phyloP scores from a whole-genome alignment of 2,797 vertebrate genomes.

The Gobionotothen gibberifrons region DNA sequence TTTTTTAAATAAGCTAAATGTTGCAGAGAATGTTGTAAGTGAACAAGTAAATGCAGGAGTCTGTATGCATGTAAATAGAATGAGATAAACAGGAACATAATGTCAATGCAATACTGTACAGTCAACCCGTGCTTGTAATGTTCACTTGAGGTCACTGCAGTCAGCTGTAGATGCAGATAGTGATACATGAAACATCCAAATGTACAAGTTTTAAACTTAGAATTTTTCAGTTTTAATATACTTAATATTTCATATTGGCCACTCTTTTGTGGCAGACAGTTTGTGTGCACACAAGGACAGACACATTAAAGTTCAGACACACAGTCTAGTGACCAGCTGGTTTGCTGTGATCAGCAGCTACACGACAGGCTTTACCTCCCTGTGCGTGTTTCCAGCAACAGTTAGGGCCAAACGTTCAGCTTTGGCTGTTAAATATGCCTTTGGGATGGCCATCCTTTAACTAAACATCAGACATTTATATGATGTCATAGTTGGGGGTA shows the following conservation, averaged over 20 bases:
- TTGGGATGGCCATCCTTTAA: conserved; percentile 50
- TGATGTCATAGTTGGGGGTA: no score
- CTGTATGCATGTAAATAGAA: no score
- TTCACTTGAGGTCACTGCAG: no score
- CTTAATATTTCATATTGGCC: background rate
- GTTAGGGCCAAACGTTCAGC: conserved; percentile 53
- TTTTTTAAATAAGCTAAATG: no score
- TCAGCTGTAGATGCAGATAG: no score
- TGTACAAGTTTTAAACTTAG: background rate
- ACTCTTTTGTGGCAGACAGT: background rate
- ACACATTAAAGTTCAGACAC: conserved; percentile 23
- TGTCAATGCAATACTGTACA: no score
- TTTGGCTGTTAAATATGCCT: conserved; percentile 71
- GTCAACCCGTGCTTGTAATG: no score
- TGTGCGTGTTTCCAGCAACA: conserved; percentile 30
- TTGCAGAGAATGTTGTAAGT: no score
- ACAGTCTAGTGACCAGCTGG: conserved; percentile 17
- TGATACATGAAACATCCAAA: background rate
- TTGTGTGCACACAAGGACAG: conserved; percentile 9
- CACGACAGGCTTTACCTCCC: conserved; percentile 51
- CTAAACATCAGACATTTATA: no score
- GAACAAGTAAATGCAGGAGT: no score
- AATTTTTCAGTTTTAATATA: background rate
- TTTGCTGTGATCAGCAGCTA: conserved; percentile 44
- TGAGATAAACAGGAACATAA: no score